Percentiles rank a stretch among this genome's conserved stretches.
phyloP scores from a whole-genome alignment of 1,140 invertebrate genomes.

The Halotydeus destructor region DNA sequence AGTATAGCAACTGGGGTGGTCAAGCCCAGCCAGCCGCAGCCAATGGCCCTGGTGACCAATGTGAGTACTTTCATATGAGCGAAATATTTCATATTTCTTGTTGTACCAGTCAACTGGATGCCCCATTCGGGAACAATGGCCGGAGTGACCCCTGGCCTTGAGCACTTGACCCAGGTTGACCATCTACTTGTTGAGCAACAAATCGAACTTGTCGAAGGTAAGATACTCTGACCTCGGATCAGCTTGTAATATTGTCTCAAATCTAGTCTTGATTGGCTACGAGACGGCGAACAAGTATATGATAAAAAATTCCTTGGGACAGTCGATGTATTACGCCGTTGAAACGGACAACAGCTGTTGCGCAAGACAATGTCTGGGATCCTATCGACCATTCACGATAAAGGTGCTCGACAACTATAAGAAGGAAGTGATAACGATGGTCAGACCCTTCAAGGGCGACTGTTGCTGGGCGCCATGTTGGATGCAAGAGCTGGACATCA shows the following conservation, averaged over 20 bases:
- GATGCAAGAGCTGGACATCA: conserved; percentile 21
- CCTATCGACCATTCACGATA: conserved; percentile 23
- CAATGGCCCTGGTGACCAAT: too few relatives aligned
- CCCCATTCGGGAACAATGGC: background rate
- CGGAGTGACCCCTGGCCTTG: conserved; percentile 3
- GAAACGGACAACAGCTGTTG: conserved; percentile 31
- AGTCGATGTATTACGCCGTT: conserved; percentile 23
- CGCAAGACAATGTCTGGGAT: conserved; percentile 24
- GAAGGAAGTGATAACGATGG: conserved; percentile 21
- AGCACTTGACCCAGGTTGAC: conserved; percentile 8
- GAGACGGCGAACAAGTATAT: conserved; percentile 27
- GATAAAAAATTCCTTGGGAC: conserved; percentile 20
- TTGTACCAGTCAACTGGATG: too few relatives aligned
- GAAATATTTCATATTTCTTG: too few relatives aligned
- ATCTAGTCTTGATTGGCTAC: conserved; percentile 26
- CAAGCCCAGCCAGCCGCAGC: too few relatives aligned
- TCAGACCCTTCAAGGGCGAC: conserved; percentile 23
- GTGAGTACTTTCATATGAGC: too few relatives aligned
- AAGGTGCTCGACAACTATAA: conserved; percentile 22
- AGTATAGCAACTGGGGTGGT: too few relatives aligned
- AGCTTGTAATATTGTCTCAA: too few relatives aligned
- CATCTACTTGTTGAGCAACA: conserved; percentile 5
- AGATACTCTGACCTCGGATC: too few relatives aligned
- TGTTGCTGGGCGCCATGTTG: conserved; percentile 24
- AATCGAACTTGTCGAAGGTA: conserved; percentile 12